Evolutionary conservation across 2,888 invertebrate genomes (phyloP).

Genomic region (Aphidius colemani): DNA sequence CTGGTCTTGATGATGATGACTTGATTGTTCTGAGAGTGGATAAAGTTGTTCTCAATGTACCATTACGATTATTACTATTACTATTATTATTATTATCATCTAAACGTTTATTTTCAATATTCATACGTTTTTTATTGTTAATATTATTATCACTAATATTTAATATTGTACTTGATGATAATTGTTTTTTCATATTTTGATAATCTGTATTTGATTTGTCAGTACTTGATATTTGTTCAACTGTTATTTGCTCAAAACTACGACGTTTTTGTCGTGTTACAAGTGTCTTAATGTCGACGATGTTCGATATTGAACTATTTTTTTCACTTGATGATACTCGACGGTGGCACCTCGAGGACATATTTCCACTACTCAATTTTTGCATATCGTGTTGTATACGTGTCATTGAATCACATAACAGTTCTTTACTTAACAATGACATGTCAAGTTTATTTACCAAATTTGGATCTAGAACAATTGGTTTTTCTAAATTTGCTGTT

Average conservation of each 20-base stretch:
- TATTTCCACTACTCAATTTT: conserved; percentile 33
- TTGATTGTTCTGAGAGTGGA: conserved; percentile 40
- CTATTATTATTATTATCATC: conserved; percentile 51
- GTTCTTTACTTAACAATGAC: conserved; percentile 64
- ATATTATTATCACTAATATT: conserved; percentile 26
- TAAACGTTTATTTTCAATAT: conserved; percentile 35
- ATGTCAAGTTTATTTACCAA: conserved; percentile 65
- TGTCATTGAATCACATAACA: conserved; percentile 56
- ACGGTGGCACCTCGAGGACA: conserved; percentile 20
- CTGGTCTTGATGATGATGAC: conserved; percentile 34
- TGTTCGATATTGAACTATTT: conserved; percentile 24
- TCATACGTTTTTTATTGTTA: conserved; percentile 22
- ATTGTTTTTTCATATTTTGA: conserved; percentile 38
- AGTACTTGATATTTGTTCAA: conserved; percentile 7
- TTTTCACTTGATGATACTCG: conserved; percentile 1
- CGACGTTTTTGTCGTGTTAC: conserved; percentile 35
- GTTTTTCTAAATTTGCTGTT: conserved; percentile 66
- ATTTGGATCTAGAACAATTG: conserved; percentile 63
- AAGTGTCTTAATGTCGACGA: conserved; percentile 31
- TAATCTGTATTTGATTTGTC: conserved; percentile 29
- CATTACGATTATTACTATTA: conserved; percentile 21
- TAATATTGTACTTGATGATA: conserved; percentile 26
- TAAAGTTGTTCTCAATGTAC: conserved; percentile 36
- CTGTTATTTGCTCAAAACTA: conserved; percentile 41
- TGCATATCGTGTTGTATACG: conserved; percentile 35